Evolutionary conservation across 2,797 vertebrate genomes (phyloP), one percentile per base, ranked within the genome.

Genomic region (Pangasius larnaudii): DNA sequence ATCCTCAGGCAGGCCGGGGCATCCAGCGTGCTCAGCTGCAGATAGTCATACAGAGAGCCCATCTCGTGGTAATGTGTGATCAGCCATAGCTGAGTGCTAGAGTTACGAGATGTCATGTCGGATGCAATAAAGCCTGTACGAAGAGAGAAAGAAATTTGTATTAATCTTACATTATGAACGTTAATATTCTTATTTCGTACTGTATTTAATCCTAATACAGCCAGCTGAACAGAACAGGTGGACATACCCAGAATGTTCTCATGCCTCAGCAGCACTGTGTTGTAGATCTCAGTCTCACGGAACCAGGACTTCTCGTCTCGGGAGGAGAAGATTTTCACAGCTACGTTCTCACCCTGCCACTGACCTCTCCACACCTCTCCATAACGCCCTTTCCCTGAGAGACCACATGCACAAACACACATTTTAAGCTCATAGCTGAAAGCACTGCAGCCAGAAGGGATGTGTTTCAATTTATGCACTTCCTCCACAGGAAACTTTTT

Each of bases 241-340:
- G 33, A 91, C 94, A 1, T 91, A 99, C 99, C 98, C 85, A 99
- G 94, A 88, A 99, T 99, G 90, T 99, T 99, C 91, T 99, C 98
- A 0, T 99, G 98, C 86, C 98, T 96, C 91, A 99, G 96, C 93
- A 99, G 96, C 58, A 99, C 98, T 0, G 98, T 99, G 95, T 99
- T 99, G 95, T 99, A 99, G 92, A 99, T 93, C 91, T 99, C 99
- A 0, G 99, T 99, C 94, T 99, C 99, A 93, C 99, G 95, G 96
- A 99, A 99, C 99, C 99, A 99, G 49, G 99, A 99, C 92, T 99
- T 99, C 91, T 99, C 99, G 75, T 99, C 99, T 89, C 99, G 95
- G 74, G 99, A 99, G 79, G 98, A 99, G 93, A 99, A 99, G 93
- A 99, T 99, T 94, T 99, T 99, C 65, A 99, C 99, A 0, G 98